Evolutionary conservation across 2,888 invertebrate species (phyloP).

Genomic region (Strigamia maritima): DNA sequence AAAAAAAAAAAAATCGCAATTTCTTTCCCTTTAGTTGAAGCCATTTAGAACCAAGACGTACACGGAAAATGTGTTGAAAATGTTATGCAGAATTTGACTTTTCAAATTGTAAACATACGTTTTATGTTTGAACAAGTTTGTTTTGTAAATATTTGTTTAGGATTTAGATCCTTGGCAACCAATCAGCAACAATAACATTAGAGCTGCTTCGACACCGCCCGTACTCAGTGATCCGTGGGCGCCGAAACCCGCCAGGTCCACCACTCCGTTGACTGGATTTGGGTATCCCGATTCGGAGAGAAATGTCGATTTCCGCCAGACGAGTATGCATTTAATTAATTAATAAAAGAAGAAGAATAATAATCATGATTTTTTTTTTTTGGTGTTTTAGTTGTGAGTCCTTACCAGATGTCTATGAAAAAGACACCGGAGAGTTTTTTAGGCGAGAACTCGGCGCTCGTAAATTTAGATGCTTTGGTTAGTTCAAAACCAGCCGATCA

Average conservation of each 20-base stretch:
- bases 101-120: neutral
- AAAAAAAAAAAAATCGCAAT: neutral
- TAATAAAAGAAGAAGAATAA: too few relatives aligned
- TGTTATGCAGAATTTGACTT: too few relatives aligned
- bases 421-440: constrained; percentile 95
- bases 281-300: neutral
- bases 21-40: neutral
- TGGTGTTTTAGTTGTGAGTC: constrained; percentile 46
- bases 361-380: neutral
- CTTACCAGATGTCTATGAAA: constrained; percentile 57
- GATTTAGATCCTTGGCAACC: constrained; percentile 71
- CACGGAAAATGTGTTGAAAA: too few relatives aligned
- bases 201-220: constrained; percentile 43
- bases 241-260: constrained; percentile 43
- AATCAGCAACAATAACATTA: constrained; percentile 44
- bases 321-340: neutral
- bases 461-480: constrained; percentile 96
- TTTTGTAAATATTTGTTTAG: neutral
- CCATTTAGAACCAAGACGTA: neutral
- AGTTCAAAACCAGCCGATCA: constrained; percentile 54
- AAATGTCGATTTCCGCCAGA: neutral
- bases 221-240: constrained; percentile 48
- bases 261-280: constrained; percentile 45
- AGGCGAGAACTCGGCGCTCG: constrained; percentile 92
- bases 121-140: neutral